Base-by-base conservation (phyloP, 2,113 vertebrate genomes). In the Pipra filicauda region DNA sequence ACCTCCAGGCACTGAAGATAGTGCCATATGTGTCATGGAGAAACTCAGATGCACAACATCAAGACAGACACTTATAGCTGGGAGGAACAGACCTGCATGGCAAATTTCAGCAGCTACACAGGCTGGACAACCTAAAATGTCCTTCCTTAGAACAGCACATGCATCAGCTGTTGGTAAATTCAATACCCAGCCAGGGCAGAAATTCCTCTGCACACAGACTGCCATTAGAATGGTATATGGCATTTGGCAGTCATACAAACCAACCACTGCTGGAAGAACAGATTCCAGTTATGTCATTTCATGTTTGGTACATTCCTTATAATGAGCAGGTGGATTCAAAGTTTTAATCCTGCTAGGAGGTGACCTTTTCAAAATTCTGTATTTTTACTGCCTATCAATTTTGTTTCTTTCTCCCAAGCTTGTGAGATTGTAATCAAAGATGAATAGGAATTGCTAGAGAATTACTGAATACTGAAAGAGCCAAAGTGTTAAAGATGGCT, bases 351-450 rank as follows among this genome's bases (percentile, higher is more conserved):
- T 84, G 86, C 84, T 94, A 93, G 86, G 80, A 96, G 91, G 6
- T 97, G 97, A 97, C 97, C 95, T 97, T 98, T 97, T 95, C 96
- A 97, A 96, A 97, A 97, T 95, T 96, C 96, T 96, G 91, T 81
- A 93, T 97, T 97, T 98, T 96, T 96, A 97, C 95, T 97, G 96
- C 94, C 96, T 95, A 79, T 93, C 91, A 94, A 94, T 92, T 98
- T 92, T 93, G 84, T 93, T 96, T 97, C 93, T 96, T 97, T 88
- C 82, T 97, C 90, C 72, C 94, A 95, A 95, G 96, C 95, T 96
- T 86, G 80, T 93, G 85, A 89, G 93, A 94, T 93, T 94, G 87
- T 95, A 96, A 97, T 97, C 96, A 97, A 97, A 96, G 90, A 93
- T 73, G 88, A 93, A 82, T 55, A 82, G 81, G 76, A 97, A 96